Evolutionary conservation across 2,113 vertebrate genomes (phyloP), one percentile per base, ranked within the genome.

Genomic region (Ophiodon elongatus): DNA sequence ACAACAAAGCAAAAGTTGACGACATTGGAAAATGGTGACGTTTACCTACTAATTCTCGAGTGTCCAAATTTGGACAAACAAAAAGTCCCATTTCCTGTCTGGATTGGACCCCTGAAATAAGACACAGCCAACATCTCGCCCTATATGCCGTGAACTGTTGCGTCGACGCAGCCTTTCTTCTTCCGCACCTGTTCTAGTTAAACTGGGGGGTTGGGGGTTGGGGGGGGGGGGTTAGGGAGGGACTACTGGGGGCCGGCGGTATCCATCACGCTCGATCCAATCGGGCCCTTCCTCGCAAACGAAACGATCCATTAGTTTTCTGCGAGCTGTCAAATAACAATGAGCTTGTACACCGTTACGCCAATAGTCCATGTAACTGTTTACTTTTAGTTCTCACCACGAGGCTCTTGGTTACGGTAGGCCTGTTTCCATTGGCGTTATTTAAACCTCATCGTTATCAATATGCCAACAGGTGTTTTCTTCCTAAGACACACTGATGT

Each of bases 51-150:
- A 23, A 43, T 23, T 29, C 2, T 25, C 5, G 50, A 23, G 19
- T 4, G 65, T 47, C 41, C 17, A 33, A 67, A 47, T 31, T 67
- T 52, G 67, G 33, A 56, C 23, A 14, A 43, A 43, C 29, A 2
- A 27, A 6, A 27, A 23, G 71, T 62, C 57, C 1, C 17, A 4
- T 35, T 63, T 25, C 57, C 35, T 8, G 0, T 14, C 13, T 71
- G 31, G 27, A 10, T 11, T 47, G 0, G 2, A 67, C 54, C 63
- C 37, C 41, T 66, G 78, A 65, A 80, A 43, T 11, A 8, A 39
- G 73, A 66, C 41, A 66, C 77, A 50, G 82, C 57, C 10, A 17
- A 47, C 31, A 6, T 37, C 14, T 35, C n/a, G 25, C 39, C 33
- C 27, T 56, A 6, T 29, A 6, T 29, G 47, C 70, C 31, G 68